phyloP scores from a whole-genome alignment of 2,888 invertebrate species.

The Notocelia uddmanniana region DNA sequence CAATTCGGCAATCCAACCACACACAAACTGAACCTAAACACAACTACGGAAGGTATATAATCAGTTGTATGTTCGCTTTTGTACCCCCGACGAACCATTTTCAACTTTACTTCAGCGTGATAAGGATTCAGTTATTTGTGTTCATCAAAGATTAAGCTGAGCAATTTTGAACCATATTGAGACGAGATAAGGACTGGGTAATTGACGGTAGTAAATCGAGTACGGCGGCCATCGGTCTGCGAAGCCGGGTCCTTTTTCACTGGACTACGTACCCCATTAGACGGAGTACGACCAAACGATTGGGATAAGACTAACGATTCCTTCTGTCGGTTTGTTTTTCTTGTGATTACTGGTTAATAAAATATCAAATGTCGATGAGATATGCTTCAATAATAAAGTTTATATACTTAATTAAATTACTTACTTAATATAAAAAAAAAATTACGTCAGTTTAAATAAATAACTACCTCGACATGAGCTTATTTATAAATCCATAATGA shows the following conservation, averaged over 20 bases:
- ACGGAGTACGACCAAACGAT: constrained; percentile 10
- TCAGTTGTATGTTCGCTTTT: neutral
- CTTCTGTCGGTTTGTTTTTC: neutral
- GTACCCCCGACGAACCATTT: neutral
- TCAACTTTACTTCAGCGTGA: neutral
- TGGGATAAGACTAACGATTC: neutral
- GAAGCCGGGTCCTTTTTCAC: constrained; percentile 18
- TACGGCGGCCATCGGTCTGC: constrained; percentile 10
- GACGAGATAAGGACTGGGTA: constrained; percentile 4
- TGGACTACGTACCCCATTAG: constrained; percentile 17
- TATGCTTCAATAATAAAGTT: neutral
- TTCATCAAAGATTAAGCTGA: neutral
- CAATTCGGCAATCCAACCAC: too few relatives aligned
- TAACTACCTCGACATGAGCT: too few relatives aligned
- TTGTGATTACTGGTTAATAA: neutral
- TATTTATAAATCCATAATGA: too few relatives aligned
- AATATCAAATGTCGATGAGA: neutral
- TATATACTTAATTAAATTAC: too few relatives aligned
- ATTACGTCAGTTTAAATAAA: too few relatives aligned
- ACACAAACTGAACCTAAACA: neutral
- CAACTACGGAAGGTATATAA: neutral
- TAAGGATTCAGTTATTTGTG: neutral
- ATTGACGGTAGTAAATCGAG: neutral
- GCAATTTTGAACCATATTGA: neutral
- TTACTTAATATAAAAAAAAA: too few relatives aligned